Evolutionary conservation across 2,888 invertebrate genomes (phyloP).

Genomic region (Lymantria monacha): DNA sequence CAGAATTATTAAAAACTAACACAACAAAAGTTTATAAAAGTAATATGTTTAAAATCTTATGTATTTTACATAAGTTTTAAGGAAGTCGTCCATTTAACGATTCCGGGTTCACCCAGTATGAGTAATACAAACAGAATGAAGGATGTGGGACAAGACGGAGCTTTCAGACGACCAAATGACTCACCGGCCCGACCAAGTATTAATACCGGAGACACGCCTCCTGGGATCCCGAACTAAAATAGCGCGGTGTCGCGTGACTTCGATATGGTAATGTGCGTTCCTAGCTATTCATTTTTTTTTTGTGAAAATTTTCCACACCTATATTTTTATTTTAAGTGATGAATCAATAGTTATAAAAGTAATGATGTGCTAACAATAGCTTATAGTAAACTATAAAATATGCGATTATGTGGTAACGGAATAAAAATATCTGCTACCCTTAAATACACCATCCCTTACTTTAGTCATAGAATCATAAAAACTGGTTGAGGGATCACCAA

Average conservation of each 20-base stretch:
- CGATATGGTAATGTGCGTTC: slow-evolving; percentile 55
- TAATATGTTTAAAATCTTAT: no score
- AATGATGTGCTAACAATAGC: slow-evolving; percentile 10
- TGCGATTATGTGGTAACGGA: no score
- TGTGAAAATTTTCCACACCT: slow-evolving; percentile 37
- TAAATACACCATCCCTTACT: no score
- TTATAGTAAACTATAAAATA: slow-evolving; percentile 1
- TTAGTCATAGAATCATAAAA: no score
- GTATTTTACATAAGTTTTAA: slow-evolving; percentile 16
- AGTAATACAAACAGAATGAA: slow-evolving; percentile 72
- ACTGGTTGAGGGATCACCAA: no score
- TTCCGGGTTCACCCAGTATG: slow-evolving; percentile 76
- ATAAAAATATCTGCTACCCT: no score
- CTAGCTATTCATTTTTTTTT: slow-evolving; percentile 37
- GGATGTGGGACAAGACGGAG: slow-evolving; percentile 78
- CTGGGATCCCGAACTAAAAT: slow-evolving; percentile 73
- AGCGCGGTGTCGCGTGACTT: slow-evolving; percentile 75
- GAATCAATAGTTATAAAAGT: slow-evolving; percentile 29
- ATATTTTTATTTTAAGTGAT: slow-evolving; percentile 28
- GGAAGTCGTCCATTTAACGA: slow-evolving; percentile 46
- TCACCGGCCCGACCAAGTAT: slow-evolving; percentile 68
- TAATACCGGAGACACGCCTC: slow-evolving; percentile 80
- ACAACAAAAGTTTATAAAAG: no score
- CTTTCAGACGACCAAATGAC: slow-evolving; percentile 74
- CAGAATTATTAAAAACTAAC: no score